These are phyloP conservation scores for Epinotia demarniana DNA, from an alignment of 2,888 invertebrate species.

Conservation along the genomic window DNA sequence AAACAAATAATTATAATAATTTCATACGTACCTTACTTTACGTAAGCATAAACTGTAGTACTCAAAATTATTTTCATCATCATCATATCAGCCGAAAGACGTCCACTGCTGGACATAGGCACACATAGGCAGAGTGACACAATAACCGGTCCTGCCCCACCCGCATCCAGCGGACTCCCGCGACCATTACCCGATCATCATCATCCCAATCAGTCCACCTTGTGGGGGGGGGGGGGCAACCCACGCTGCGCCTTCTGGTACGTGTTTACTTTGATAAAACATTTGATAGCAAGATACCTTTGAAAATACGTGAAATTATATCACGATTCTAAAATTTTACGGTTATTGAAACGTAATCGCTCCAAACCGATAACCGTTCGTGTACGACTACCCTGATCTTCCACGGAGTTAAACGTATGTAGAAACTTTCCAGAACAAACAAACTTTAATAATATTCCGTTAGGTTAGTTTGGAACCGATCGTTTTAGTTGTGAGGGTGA, in stretches of 20 bases:
- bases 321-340: constrained; percentile 14
- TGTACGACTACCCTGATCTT: constrained; percentile 36
- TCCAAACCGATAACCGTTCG: constrained; percentile 27
- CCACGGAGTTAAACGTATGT: constrained; percentile 45
- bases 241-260: too few relatives aligned
- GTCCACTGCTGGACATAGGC: too few relatives aligned
- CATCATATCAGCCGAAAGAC: too few relatives aligned
- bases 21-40: background rate
- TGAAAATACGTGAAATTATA: background rate
- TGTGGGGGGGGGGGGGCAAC: too few relatives aligned
- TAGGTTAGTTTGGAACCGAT: constrained; percentile 52
- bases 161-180: too few relatives aligned
- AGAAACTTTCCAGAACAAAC: constrained; percentile 54
- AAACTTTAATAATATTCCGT: constrained; percentile 53
- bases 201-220: too few relatives aligned
- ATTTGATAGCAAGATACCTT: background rate
- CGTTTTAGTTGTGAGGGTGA: constrained; percentile 47
- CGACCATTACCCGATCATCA: too few relatives aligned
- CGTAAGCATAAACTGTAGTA: too few relatives aligned
- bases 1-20: background rate
- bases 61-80: too few relatives aligned
- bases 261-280: too few relatives aligned
- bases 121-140: too few relatives aligned
- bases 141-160: too few relatives aligned
- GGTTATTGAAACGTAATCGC: constrained; percentile 22